Evolutionary conservation across 2,888 invertebrate species (phyloP).

Genomic region (Psylliodes chrysocephalus): DNA sequence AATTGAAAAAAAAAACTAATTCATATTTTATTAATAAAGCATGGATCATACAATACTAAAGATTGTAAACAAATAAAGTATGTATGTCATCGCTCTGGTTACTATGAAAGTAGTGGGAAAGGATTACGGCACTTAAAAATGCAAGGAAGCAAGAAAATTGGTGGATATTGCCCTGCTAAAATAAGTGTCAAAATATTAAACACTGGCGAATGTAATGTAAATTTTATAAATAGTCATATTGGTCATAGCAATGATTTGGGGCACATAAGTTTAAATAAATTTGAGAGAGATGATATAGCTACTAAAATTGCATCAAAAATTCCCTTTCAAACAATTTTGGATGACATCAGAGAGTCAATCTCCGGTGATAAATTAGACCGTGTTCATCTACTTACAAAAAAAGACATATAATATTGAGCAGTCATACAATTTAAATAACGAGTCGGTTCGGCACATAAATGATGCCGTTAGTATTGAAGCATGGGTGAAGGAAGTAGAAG

Average conservation of each 20-base stretch:
- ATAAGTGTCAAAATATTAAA: not conserved
- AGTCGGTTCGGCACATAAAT: conserved; percentile 23
- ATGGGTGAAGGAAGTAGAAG: not conserved
- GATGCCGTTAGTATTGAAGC: conserved; percentile 35
- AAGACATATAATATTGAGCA: conserved; percentile 40
- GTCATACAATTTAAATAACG: conserved; percentile 30
- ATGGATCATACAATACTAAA: not conserved
- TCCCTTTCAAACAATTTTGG: conserved; percentile 37
- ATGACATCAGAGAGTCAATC: conserved; percentile 35
- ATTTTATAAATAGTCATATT: conserved; percentile 8
- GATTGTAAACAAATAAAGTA: not conserved
- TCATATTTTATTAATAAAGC: not conserved
- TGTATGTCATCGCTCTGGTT: too few species aligned
- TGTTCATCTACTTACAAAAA: conserved; percentile 33
- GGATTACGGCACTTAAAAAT: too few species aligned
- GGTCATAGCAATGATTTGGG: conserved; percentile 35
- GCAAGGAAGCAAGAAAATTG: conserved; percentile 16
- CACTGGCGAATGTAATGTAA: not conserved
- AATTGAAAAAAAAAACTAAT: not conserved
- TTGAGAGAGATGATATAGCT: conserved; percentile 28
- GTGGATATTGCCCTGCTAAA: conserved; percentile 15
- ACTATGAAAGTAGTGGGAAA: not conserved
- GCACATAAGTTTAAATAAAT: conserved; percentile 26
- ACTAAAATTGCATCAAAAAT: too few species aligned
- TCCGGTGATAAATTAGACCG: conserved; percentile 18